Conservation (phyloP, 2,113 vertebrate species). For the Trochalopteron elliotii region DNA sequence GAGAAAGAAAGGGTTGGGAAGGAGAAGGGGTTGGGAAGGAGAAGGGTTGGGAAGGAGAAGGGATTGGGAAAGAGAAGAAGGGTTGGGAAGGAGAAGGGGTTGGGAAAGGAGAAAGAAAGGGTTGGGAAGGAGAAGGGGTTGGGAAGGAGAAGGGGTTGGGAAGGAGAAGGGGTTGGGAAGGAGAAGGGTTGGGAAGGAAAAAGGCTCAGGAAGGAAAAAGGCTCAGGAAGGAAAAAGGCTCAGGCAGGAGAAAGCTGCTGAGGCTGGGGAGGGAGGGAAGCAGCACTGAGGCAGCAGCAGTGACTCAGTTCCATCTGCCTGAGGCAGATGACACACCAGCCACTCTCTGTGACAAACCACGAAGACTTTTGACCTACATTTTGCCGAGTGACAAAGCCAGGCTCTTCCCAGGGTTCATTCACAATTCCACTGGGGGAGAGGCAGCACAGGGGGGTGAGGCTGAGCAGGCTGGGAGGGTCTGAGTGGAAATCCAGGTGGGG, state of each 20-base stretch:
- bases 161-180: no score
- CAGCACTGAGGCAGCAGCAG: neutral
- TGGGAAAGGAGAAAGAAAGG: no score
- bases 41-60: no score
- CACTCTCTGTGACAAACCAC: neutral
- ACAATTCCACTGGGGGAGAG: neutral
- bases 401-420: neutral
- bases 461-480: neutral
- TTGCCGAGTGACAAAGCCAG: neutral
- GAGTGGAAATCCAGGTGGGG: neutral
- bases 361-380: slow-evolving; percentile 31
- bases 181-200: no score
- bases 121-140: no score
- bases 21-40: no score
- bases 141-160: no score
- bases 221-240: neutral
- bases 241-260: neutral
- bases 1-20: no score
- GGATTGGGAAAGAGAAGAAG: no score
- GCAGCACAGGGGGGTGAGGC: neutral
- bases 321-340: neutral
- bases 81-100: no score
- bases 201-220: no score
- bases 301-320: slow-evolving; percentile 49
- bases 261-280: neutral